Evolutionary conservation across 2,113 vertebrate species (phyloP), one percentile per base, ranked within the genome.

Genomic region (Bombycilla garrulus): DNA sequence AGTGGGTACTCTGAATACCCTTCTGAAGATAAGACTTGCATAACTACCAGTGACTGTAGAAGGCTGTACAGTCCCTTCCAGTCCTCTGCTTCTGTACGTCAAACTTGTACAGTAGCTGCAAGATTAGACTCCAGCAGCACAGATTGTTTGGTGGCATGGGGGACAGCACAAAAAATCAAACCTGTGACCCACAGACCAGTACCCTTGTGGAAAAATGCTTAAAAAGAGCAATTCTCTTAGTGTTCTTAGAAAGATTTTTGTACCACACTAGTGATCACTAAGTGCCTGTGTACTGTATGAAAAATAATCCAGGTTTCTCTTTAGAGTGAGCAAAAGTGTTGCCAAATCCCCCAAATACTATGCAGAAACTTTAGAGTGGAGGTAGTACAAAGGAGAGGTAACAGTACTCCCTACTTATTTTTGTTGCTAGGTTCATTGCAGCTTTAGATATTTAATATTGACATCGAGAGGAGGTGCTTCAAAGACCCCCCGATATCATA

Each of bases 401-500:
- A 29, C 45, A 33, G 19, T 44, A 40, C 45, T 77, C 23, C 19
- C 15, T 77, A 3, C 11, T 50, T 73, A 17, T 6, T 26, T 81
- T 61, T 8, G 4, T 73, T 14, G 29, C 29, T 62, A 29, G 7
- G 2, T 54, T 83, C 36, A 31, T 70, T 83, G 22, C 25, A 78
- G 45, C 28, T 80, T 67, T 67, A 61, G 40, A 31, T 51, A 10
- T 23, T 11, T 36, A 31, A 25, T 36, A 35, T 4, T 48, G 40
- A 9, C 38, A 31, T 1, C 0, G 12, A 50, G 23, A 36, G 15
- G 22, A 81, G 18, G 10, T 23, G 13, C 31, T 89, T 56, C 44
- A 35, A 42, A 51, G 28, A 11, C 6, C 15, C 1, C 4, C 6
- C 5, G 20, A 38, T 38, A 38, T 10, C 0, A 0, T 45, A 33